Evolutionary conservation across 2,113 vertebrate genomes (phyloP).

Genomic region (Ceyx cyanopectus): DNA sequence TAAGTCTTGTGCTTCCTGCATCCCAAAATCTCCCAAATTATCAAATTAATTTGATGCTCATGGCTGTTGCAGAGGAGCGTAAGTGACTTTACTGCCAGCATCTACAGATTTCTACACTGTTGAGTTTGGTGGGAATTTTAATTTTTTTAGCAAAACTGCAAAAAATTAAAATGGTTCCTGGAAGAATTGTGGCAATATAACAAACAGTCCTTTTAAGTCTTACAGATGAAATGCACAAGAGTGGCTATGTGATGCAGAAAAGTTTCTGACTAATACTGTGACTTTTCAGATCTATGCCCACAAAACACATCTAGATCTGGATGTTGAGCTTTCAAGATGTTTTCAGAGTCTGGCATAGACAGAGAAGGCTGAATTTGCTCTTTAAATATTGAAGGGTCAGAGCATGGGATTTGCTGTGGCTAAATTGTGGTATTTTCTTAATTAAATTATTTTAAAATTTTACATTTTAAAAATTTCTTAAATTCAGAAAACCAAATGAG

Average conservation of each 20-base stretch:
- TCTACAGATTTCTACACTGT: fast-evolving
- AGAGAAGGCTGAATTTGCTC: background rate
- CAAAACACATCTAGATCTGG: background rate
- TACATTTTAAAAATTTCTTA: background rate
- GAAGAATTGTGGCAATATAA: background rate
- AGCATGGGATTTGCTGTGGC: background rate
- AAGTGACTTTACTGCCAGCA: fast-evolving
- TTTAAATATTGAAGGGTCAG: constrained; percentile 56
- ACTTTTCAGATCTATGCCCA: background rate
- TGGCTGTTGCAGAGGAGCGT: background rate
- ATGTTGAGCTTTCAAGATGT: background rate
- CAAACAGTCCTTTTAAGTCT: background rate
- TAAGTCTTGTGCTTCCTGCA: background rate
- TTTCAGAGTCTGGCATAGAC: background rate
- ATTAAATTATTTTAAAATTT: background rate
- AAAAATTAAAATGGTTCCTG: background rate
- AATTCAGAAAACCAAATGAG: background rate
- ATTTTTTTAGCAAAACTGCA: background rate
- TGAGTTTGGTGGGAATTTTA: background rate
- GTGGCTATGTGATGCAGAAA: background rate
- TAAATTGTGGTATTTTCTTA: background rate
- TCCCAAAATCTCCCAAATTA: background rate
- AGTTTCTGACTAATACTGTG: background rate
- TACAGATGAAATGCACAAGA: background rate
- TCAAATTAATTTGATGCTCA: background rate